Evolutionary conservation across 1,140 invertebrate genomes (phyloP).

Genomic region (Homalodisca vitripennis): DNA sequence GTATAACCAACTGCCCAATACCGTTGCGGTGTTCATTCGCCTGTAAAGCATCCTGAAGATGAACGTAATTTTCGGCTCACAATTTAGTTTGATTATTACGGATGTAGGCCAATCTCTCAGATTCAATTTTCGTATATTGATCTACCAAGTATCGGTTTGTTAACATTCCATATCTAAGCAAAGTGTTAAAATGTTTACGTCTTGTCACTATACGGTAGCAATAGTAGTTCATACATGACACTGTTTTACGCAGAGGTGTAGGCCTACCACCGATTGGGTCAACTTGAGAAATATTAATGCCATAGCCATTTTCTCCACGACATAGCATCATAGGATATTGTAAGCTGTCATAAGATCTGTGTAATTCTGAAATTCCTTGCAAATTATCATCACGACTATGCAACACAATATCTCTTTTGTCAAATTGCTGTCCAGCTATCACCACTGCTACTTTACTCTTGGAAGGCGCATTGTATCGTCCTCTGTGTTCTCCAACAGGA

Average conservation of each 20-base stretch:
- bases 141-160: conserved; percentile 50
- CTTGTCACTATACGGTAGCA: conserved; percentile 43
- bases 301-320: conserved; percentile 47
- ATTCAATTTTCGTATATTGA: conserved; percentile 53
- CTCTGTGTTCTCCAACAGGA: conserved; percentile 40
- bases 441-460: conserved; percentile 40
- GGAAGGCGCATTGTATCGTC: conserved; percentile 41
- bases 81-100: conserved; percentile 51
- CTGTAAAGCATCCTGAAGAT: conserved; percentile 8
- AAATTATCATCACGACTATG: conserved; percentile 34
- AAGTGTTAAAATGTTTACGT: conserved; percentile 37
- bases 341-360: conserved; percentile 42
- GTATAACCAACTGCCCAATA: conserved; percentile 35
- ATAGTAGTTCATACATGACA: conserved; percentile 41
- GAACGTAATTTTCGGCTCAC: conserved; percentile 50
- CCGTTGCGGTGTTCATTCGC: too few relatives aligned
- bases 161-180: conserved; percentile 42
- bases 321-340: conserved; percentile 53
- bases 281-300: not conserved
- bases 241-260: conserved; percentile 38
- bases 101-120: conserved; percentile 47
- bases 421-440: conserved; percentile 40
- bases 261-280: not conserved
- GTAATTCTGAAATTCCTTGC: conserved; percentile 48
- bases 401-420: conserved; percentile 43